These are phyloP conservation scores for Hylia prasina DNA, from an alignment of 2,113 vertebrate genomes.

Conservation along the genomic window DNA sequence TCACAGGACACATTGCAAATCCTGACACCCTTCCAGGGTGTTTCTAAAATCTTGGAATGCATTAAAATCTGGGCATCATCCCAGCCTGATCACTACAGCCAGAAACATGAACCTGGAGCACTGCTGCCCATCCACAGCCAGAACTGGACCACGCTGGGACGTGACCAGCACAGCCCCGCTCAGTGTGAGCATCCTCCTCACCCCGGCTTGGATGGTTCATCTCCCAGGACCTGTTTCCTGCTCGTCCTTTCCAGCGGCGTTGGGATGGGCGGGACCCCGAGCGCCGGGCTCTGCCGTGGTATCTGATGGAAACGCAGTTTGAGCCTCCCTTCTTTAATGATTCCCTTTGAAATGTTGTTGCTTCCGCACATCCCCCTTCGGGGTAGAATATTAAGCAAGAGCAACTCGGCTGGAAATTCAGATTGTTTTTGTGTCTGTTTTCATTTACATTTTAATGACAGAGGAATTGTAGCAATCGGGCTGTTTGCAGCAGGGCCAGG, in stretches of 20 bases:
- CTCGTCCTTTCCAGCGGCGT: neutral
- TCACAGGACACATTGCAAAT: neutral
- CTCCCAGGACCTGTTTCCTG: neutral
- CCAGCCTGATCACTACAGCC: neutral
- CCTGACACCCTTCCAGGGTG: neutral
- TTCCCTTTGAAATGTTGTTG: conserved; percentile 69
- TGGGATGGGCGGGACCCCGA: neutral
- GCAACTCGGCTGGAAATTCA: conserved; percentile 68
- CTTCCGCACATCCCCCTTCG: conserved; percentile 53
- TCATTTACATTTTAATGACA: conserved; percentile 68
- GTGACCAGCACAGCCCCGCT: neutral
- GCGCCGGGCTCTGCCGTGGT: neutral
- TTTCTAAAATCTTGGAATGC: neutral
- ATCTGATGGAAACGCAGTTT: conserved; percentile 52
- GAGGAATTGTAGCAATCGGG: neutral
- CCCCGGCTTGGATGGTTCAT: neutral
- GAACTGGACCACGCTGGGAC: neutral
- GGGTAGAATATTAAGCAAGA: conserved; percentile 71
- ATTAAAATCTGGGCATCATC: neutral
- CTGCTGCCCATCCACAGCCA: neutral
- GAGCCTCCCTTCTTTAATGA: conserved; percentile 65
- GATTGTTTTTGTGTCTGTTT: conserved; percentile 68
- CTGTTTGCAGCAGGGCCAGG: neutral
- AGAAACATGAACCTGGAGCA: neutral
- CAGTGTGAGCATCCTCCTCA: neutral